Evolutionary conservation across 2,113 vertebrate species (phyloP), one percentile per base, ranked within the genome.

Genomic region (Carlito syrichta): DNA sequence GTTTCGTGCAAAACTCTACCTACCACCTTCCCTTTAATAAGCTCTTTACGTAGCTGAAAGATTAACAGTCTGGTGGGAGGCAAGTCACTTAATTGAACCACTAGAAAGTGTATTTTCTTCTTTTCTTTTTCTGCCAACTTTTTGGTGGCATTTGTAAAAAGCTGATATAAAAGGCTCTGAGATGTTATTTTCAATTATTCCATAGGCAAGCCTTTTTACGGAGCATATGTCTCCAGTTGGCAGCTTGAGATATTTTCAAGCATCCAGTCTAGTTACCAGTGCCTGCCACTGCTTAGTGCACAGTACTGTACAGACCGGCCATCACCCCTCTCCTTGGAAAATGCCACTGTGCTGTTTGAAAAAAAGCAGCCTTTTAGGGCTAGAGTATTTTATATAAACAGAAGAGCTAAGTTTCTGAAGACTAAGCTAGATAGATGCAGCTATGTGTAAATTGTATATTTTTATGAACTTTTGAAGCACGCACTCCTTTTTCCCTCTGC

Each of bases 371-470:
- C 95, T 96, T 95, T 96, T 97, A 98, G 98, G 98, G 97, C 97
- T 98, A 91, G 92, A 93, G 95, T 96, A 81, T 98, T 99, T 98
- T 98, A 73, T 98, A 98, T 14, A 97, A 62, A 50, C 90, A 97
- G 89, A 97, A 92, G 92, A 97, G 73, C 97, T 88, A 60, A 68
- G 96, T 97, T 97, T 94, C 94, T 8, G 97, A 96, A 58, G 95
- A 94, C 62, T 0, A 63, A 97, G 97, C 93, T 77, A 94, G 95
- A 85, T 3, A 45, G 89, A 69, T 91, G 96, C 97, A 95, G 89
- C 96, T 96, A 89, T 97, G 97, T 97, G 95, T 78, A 98, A 97
- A 98, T 77, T 98, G 97, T 98, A 93, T 98, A 98, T 99, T 98
- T 99, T 98, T 98, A 98, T 98, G 98, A 97, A 98, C 86, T 98